Base-by-base conservation (phyloP, 1,140 invertebrate genomes). In the Apis dorsata region DNA sequence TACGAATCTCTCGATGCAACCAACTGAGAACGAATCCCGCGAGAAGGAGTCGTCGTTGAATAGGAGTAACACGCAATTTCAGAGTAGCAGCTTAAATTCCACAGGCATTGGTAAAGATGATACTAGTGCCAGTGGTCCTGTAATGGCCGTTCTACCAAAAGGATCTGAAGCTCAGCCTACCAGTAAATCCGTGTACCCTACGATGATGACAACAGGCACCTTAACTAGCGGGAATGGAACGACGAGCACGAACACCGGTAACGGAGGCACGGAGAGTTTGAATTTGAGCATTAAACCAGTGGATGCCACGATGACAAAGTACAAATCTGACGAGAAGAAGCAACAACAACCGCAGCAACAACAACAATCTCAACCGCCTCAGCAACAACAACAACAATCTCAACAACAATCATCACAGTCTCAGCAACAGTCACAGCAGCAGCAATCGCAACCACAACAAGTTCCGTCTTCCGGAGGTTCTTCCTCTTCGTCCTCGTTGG, bases 1-100 rank as follows among this genome's bases (percentile, higher is more conserved):
- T 0, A 92, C 93, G 4, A 94, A 94, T 81, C 84, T 94, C 5
- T 94, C 93, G 5, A 93, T 94, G 90, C 93, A 93, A 13, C 70
- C 92, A 0, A 19, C 81, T 7, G 91, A 93, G 4, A 89, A 75
- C 59, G 87, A 91, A 49, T 73, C 87, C 0, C 86, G 90, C 15
- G 91, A 92, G 28, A 88, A 88, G n/a, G 86, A 90, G 15, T 8
- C 74, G 0, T 65, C 82, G 7, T 59, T 84, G 13, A 63, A 65
- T 15, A 88, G 86, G 34, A 60, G 63, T 21, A 74, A 68, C 55
- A 57, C 74, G 9, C 89, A 87, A 51, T 90, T 83, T 63, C 78
- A 90, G 21, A 71, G 63, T 63, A 81, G 68, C n/a, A 76, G 55
- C 12, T 51, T 84, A 44, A 86, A 72, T 53, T 69, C 79, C 49